Base-by-base conservation (phyloP, 2,888 invertebrate genomes). In the Acrobasis suavella region DNA sequence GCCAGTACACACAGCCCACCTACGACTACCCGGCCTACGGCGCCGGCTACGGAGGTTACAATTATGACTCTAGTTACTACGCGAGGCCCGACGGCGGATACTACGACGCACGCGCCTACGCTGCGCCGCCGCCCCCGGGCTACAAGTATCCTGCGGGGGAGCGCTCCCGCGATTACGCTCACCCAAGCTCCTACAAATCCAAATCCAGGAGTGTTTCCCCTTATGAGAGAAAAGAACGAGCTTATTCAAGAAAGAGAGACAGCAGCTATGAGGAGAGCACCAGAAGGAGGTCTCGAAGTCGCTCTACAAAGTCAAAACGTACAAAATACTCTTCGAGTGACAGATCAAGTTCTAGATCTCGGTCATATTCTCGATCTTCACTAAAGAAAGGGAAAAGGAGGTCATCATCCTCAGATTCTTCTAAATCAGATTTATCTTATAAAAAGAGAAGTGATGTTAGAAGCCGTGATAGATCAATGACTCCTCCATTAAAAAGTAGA, bases 261-360 rank as follows among this genome's bases (percentile, higher is more conserved):
- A 77, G 77, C 64, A 85, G 85, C 67, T 85, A 83, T 69, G 85
- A 85, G 6, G 77, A 81, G 9, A 66, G 64, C 3, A 67, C 67
- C 42, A 77, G 73, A 49, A 76, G 78, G 54, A 77, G 83, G 56
- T 85, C 89, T 15, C 77, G 81, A 63, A 88, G 86, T 67, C 76
- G 74, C 59, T 78, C 83, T 49, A 12, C 50, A 15, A 72, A 74
- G 38, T 74, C 80, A 1, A 85, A 81, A 65, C 77, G 76, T 42
- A 76, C 75, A 32, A 86, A 84, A 63, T 90, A 90, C 74, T 85
- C 86, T 37, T 88, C 89, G 8, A 89, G 91, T 75, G 87, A 84
- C 50, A 75, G 80, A 32, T 86, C 88, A 0, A 85, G 82, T 59
- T 86, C 85, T 17, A 76, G 85, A 32, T 87, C 88, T 17, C 77